Evolutionary conservation across 53 echinoderm and acorn worm species (phyloP), one percentile per base, ranked within the genome.

Genomic region (Actinopyga echinites): DNA sequence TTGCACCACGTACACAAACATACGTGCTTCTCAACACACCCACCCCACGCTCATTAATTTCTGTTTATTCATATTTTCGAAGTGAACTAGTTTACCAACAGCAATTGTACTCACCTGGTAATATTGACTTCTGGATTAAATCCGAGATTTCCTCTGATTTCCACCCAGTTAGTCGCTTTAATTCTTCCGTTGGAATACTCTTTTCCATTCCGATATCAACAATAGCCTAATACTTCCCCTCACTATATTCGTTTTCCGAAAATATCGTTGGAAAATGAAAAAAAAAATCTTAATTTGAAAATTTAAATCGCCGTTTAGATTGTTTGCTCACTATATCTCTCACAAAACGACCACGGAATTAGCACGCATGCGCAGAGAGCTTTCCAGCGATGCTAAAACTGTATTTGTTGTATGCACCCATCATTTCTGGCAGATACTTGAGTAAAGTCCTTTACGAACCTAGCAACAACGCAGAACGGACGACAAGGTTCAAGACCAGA

Each of bases 341-440:
- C 44, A 22, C 74, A 20, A 45, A 74, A 74, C 74, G 49, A 74
- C 44, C 20, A 4, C 74, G 11, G 74, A 74, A 43, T 43, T 45
- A 74, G 44, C 74, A 74, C 44, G 74, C 74, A 42, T 74, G 49
- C 44, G 40, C 49, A 5, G 42, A 74, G 74, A 74, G 74, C 74
- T 74, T 74, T 74, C 74, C 49, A 74, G n/a, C 40, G 40, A 23
- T 49, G 19, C 74, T 45, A 74, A 49, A 26, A 74, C 22, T 21
- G 74, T 74, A 19, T 12, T 74, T 74, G 74, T 74, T 2, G 74
- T 45, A 74, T 74, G 23, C 74, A 19, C 25, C 52, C 44, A 74
- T 74, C 49, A 74, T 74, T 74, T 74, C 8, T 74, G 74, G 74
- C 22, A 22, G 74, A 36, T 33, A 36, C 35, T 36, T 68, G 33